Evolutionary conservation across 2,113 vertebrate genomes (phyloP), one percentile per base, ranked within the genome.

Genomic region (Ondatra zibethicus): DNA sequence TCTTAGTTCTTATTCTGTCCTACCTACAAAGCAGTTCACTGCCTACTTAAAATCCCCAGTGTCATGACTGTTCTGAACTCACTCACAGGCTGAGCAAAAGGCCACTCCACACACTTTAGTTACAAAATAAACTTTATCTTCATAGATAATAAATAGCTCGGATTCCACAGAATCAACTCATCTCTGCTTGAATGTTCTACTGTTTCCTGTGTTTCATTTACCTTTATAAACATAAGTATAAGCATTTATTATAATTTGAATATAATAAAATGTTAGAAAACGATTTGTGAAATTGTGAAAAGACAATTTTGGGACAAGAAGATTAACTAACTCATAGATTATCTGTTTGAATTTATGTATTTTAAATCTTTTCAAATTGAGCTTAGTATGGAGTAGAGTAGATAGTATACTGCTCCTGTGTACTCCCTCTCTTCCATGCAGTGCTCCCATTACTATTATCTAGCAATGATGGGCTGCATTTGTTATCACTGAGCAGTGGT

Each of bases 241-340:
- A 63, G 6, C 42, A 65, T 63, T 23, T 78, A 11, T 55, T 77
- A 33, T 33, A 68, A n/a, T 13, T 66, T 45, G 63, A 72, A 72
- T 65, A 92, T 85, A 82, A 92, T 61, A 89, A 33, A 88, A 76
- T 70, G 50, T 89, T 93, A 88, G 36, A 81, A n/a, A 23, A 93
- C 72, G n/a, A 72, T 31, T 25, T 88, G 36, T 73, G 81, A 89
- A 91, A 75, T 27, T 39, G 1, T 65, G 55, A 63, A 84, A 95
- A 13, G 0, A 45, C 76, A 45, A 88, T 90, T 55, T 86, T 77
- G 72, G 55, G 87, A 73, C 1, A 70, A 65, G 4, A 81, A 88
- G 65, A 89, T 89, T 1, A 55, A 3, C 2, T 80, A 88, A 73
- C 13, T 80, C 8, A 42, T 87, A 92, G 61, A 12, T 45, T 82